Percentiles rank a stretch among this genome's conserved stretches.
Conservation (phyloP, 2,113 vertebrate species). For the Coptodon rendalli region DNA sequence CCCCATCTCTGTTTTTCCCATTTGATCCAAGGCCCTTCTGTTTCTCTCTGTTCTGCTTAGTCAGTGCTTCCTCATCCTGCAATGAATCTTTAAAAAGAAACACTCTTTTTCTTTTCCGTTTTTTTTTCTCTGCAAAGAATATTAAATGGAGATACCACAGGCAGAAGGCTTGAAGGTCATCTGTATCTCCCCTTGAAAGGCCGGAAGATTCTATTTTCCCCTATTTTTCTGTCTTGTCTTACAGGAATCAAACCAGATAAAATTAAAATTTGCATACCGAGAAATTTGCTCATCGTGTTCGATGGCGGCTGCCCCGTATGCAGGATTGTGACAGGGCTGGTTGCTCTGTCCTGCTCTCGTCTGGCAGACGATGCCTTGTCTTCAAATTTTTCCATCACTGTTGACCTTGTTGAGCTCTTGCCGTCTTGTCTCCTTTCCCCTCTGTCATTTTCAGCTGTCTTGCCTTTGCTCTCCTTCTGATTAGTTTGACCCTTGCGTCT, state of each 20-base stretch:
- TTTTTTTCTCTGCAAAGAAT: neutral
- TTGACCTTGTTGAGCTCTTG: neutral
- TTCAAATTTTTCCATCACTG: neutral
- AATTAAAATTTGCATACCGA: conserved; percentile 33
- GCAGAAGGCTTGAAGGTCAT: neutral
- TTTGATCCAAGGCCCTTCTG: conserved; percentile 41
- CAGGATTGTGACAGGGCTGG: neutral
- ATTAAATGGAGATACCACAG: conserved; percentile 28
- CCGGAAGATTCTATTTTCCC: neutral
- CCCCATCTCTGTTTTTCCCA: conserved; percentile 59
- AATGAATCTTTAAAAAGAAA: conserved; percentile 61
- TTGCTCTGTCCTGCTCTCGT: neutral
- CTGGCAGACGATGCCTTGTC: neutral
- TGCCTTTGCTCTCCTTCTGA: conserved; percentile 22
- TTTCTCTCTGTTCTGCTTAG: conserved; percentile 49
- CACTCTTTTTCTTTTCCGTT: neutral
- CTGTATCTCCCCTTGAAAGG: neutral
- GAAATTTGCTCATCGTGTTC: neutral
- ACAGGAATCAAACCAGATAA: neutral
- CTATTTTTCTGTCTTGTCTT: neutral
- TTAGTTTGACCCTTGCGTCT: conserved; percentile 33
- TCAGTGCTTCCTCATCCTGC: conserved; percentile 57
- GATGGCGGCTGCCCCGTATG: neutral
- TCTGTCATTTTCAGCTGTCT: neutral
- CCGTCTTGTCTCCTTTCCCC: neutral